A percentile compares a stretch with the other conserved stretches of the same genome.
phyloP scores from a whole-genome alignment of 2,888 invertebrate species.

The Netelia virgata region DNA sequence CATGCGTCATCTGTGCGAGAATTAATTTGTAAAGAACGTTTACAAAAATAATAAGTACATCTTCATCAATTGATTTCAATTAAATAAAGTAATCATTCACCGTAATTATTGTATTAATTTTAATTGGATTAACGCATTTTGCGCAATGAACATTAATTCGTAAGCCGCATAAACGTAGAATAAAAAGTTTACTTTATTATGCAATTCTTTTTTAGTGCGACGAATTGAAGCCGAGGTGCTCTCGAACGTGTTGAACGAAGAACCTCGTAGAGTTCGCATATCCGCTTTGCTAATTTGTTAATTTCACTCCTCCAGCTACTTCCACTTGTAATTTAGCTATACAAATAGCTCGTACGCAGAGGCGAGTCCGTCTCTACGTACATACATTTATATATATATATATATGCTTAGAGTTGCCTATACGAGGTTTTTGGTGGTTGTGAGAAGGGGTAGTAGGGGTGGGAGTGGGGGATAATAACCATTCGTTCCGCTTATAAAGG shows the following conservation, averaged over 20 bases:
- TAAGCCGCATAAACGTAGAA: background rate
- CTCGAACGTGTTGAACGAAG: background rate
- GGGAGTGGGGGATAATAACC: conserved; percentile 77
- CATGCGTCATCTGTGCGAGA: too few species aligned
- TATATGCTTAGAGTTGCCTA: conserved; percentile 12
- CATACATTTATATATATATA: conserved; percentile 23
- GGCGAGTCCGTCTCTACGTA: conserved; percentile 1
- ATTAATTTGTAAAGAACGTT: too few species aligned
- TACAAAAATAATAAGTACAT: too few species aligned
- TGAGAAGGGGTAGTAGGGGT: conserved; percentile 9
- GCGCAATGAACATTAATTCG: too few species aligned
- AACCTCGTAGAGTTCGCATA: background rate
- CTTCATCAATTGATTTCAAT: too few species aligned
- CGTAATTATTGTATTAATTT: too few species aligned
- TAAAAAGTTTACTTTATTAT: background rate
- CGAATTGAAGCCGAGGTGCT: background rate
- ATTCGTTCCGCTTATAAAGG: conserved; percentile 82
- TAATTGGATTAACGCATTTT: too few species aligned
- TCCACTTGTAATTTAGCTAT: conserved; percentile 5
- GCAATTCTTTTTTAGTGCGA: background rate
- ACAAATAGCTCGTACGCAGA: conserved; percentile 25
- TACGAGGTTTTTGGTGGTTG: conserved; percentile 14
- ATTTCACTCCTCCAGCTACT: conserved; percentile 14
- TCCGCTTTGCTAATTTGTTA: conserved; percentile 25
- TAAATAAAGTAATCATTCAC: too few species aligned